These are phyloP conservation scores for Tetranychus cinnabarinus DNA, from an alignment of 1,140 invertebrate genomes.

Conservation along the genomic window DNA sequence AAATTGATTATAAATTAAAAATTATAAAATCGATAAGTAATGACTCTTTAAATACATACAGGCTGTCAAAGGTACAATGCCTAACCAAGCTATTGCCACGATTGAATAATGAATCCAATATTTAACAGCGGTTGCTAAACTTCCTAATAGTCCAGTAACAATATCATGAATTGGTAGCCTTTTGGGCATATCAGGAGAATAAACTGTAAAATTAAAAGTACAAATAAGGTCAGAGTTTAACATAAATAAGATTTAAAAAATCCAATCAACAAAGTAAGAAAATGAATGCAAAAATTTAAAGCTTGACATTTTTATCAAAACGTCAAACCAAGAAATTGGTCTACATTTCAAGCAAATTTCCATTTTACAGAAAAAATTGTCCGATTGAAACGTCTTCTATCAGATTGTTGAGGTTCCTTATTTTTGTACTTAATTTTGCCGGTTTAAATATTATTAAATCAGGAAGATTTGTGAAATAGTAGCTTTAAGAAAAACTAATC, in stretches of 20 bases:
- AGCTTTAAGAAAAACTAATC: too few relatives aligned
- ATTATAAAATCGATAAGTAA: background rate
- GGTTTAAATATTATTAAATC: too few relatives aligned
- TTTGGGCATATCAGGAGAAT: constrained; percentile 95
- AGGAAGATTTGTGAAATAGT: too few relatives aligned
- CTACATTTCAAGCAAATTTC: too few relatives aligned
- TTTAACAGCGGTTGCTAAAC: constrained; percentile 65
- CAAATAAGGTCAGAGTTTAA: constrained; percentile 1
- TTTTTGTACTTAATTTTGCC: too few relatives aligned
- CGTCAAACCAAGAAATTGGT: too few relatives aligned
- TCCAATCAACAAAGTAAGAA: background rate
- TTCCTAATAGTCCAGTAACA: constrained; percentile 59
- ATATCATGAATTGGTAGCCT: constrained; percentile 74
- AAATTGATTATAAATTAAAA: background rate
- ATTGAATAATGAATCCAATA: constrained; percentile 92
- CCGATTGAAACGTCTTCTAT: too few relatives aligned
- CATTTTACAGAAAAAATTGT: too few relatives aligned
- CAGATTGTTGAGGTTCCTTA: too few relatives aligned
- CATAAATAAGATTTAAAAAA: too few relatives aligned
- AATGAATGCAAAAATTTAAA: background rate
- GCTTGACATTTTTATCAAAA: too few relatives aligned
- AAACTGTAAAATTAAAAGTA: constrained; percentile 32
- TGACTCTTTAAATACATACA: constrained; percentile 28
- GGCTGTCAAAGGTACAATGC: constrained; percentile 86
- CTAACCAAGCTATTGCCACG: constrained; percentile 88